Conservation (phyloP, 2,797 vertebrate genomes). For the Pseudochirops corinnae region DNA sequence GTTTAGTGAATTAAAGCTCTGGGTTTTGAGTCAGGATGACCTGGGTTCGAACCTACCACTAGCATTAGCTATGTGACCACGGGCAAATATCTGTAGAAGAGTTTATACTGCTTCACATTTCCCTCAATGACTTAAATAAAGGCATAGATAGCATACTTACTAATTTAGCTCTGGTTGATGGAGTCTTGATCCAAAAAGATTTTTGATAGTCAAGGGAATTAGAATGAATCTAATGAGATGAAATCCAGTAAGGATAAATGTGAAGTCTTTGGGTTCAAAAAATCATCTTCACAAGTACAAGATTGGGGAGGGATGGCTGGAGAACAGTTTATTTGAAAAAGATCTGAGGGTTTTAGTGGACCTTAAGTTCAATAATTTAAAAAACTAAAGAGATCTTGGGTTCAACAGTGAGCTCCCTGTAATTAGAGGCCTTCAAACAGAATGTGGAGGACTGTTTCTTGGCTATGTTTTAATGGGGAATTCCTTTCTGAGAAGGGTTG, state of each 20-base stretch:
- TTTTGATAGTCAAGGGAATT: background rate
- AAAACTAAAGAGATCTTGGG: background rate
- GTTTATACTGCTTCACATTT: background rate
- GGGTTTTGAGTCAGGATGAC: background rate
- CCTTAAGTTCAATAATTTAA: background rate
- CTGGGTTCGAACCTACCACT: background rate
- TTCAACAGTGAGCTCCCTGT: background rate
- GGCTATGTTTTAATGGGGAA: background rate
- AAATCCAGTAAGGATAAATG: background rate
- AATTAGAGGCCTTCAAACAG: background rate
- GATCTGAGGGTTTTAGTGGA: background rate
- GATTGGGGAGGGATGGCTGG: background rate
- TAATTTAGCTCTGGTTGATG: background rate
- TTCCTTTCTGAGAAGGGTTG: background rate
- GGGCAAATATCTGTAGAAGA: no score
- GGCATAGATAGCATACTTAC: background rate
- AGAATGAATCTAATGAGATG: background rate
- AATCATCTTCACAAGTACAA: background rate
- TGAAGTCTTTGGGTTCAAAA: background rate
- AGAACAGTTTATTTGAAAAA: background rate
- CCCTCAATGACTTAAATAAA: background rate
- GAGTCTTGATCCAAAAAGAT: background rate
- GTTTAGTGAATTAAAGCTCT: background rate
- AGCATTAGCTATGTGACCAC: background rate
- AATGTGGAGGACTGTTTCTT: background rate